Conservation (phyloP, 2,888 invertebrate species). For the Villa cingulata region DNA sequence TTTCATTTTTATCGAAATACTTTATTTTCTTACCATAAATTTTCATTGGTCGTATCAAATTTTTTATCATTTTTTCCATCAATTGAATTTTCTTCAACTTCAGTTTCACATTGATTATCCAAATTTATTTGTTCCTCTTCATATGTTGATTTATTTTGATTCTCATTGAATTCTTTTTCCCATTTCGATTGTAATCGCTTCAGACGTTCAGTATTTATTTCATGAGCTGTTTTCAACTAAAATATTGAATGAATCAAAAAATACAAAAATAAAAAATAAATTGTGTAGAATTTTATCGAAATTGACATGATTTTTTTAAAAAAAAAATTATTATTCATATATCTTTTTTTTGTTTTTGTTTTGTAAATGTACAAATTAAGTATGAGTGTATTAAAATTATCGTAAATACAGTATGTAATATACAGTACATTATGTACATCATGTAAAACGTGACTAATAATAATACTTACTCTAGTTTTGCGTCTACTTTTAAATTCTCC, state of each 20-base stretch:
- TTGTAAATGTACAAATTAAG: too few species aligned
- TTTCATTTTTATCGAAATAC: too few species aligned
- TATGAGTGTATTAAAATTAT: too few species aligned
- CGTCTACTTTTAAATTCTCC: constrained; percentile 38
- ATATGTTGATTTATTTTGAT: neutral
- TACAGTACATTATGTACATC: too few species aligned
- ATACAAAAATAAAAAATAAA: neutral
- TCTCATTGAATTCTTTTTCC: constrained; percentile 27
- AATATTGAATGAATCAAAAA: too few species aligned
- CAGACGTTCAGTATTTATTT: constrained; percentile 33
- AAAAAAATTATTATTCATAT: too few species aligned
- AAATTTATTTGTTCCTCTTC: neutral
- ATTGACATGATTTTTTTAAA: too few species aligned
- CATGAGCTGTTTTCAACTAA: constrained; percentile 33
- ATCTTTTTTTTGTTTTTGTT: neutral
- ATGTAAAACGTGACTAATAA: too few species aligned
- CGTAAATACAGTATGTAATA: too few species aligned
- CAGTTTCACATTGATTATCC: neutral
- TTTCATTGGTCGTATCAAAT: neutral
- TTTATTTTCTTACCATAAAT: too few species aligned
- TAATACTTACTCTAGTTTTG: constrained; percentile 36
- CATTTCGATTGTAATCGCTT: constrained; percentile 32
- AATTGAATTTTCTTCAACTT: too few species aligned
- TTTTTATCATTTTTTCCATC: neutral
- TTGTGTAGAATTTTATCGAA: neutral